Evolutionary conservation across 2,113 vertebrate species (phyloP).

Genomic region (Mus pahari): DNA sequence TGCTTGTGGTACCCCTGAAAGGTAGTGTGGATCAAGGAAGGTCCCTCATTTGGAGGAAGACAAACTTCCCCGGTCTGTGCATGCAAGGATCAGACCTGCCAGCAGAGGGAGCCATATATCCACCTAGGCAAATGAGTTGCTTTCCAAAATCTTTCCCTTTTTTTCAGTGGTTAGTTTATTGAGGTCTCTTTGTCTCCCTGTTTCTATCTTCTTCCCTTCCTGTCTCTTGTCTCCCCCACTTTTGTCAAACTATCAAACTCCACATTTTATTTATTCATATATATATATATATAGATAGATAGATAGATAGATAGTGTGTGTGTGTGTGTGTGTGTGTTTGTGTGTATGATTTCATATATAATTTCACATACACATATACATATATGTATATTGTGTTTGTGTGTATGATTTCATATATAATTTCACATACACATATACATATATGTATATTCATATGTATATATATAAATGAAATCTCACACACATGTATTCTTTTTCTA

Average conservation of each 20-base stretch:
- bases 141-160: background rate
- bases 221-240: background rate
- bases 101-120: constrained; percentile 83
- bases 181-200: background rate
- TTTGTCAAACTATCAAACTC: background rate
- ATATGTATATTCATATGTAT: background rate
- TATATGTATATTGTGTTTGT: no score
- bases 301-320: no score
- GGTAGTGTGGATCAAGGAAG: background rate
- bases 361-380: no score
- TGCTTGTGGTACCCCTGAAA: background rate
- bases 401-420: no score
- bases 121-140: background rate
- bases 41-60: background rate
- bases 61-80: background rate
- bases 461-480: no score
- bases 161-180: background rate
- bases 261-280: background rate
- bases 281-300: no score
- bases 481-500: background rate
- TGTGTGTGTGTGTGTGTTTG: no score
- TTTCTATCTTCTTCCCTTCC: background rate
- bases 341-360: no score
- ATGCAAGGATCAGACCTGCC: constrained; percentile 63
- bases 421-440: background rate